These are phyloP conservation scores for Nasalis larvatus DNA, from an alignment of 2,113 vertebrate species.

Conservation along the genomic window DNA sequence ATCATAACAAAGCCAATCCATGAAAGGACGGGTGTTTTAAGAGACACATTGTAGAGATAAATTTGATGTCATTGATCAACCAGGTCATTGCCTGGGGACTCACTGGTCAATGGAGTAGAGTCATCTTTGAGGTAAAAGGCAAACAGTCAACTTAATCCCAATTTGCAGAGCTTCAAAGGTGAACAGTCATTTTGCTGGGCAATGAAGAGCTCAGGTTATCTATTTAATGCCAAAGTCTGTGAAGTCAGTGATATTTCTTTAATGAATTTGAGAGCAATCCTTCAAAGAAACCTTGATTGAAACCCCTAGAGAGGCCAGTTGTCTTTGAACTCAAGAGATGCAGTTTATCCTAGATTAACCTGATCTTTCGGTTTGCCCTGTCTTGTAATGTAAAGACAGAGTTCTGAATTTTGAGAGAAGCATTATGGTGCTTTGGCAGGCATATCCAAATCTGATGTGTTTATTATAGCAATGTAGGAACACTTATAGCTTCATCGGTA, in stretches of 20 bases:
- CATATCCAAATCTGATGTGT: conserved; percentile 23
- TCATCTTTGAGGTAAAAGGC: conserved; percentile 64
- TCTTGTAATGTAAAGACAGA: conserved; percentile 84
- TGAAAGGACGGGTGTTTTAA: neutral
- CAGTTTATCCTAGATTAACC: conserved; percentile 84
- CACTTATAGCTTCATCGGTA: conserved; percentile 14
- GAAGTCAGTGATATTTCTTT: conserved; percentile 89
- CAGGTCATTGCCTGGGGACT: neutral
- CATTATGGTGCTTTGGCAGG: conserved; percentile 63
- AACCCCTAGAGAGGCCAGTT: conserved; percentile 78
- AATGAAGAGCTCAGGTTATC: conserved; percentile 81
- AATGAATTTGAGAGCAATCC: conserved; percentile 89
- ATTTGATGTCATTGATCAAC: conserved; percentile 24
- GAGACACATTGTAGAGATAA: neutral
- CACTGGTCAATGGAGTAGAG: conserved; percentile 2
- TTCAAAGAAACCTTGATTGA: conserved; percentile 89
- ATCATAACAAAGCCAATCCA: neutral
- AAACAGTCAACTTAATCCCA: conserved; percentile 81
- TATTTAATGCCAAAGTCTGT: conserved; percentile 86
- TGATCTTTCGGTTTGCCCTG: conserved; percentile 80
- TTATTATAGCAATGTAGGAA: conserved; percentile 36
- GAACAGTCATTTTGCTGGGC: conserved; percentile 82
- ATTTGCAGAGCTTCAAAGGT: conserved; percentile 85
- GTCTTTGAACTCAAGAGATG: conserved; percentile 85
- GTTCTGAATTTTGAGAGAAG: conserved; percentile 75